These are phyloP conservation scores for Merodon equestris DNA, from an alignment of 2,888 invertebrate genomes.

Conservation along the genomic window DNA sequence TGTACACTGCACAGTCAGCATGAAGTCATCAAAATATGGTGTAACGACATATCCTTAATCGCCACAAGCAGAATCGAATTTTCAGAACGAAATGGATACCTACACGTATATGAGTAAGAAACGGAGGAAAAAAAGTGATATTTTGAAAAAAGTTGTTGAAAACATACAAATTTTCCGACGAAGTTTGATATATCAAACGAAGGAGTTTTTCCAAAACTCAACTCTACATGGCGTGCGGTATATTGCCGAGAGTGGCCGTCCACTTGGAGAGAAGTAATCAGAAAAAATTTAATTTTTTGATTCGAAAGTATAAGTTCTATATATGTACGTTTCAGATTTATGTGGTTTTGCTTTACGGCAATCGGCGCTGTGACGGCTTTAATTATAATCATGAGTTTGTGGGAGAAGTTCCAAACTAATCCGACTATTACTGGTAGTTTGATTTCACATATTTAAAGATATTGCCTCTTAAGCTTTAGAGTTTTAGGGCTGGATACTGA, in stretches of 20 bases:
- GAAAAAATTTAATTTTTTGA: neutral
- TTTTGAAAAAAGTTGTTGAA: slow-evolving; percentile 53
- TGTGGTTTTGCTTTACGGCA: slow-evolving; percentile 89
- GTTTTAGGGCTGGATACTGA: slow-evolving; percentile 86
- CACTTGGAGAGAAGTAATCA: slow-evolving; percentile 87
- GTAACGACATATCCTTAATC: too few relatives aligned
- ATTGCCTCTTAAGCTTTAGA: neutral
- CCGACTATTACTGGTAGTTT: slow-evolving; percentile 86
- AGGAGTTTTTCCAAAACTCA: slow-evolving; percentile 87
- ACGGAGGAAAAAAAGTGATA: neutral
- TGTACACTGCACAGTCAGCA: too few relatives aligned
- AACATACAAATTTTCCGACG: slow-evolving; percentile 79
- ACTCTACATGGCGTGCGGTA: slow-evolving; percentile 89
- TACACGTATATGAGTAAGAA: neutral
- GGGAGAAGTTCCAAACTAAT: slow-evolving; percentile 91
- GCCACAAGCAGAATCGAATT: too few relatives aligned
- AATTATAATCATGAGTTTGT: slow-evolving; percentile 87
- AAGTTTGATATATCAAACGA: slow-evolving; percentile 85
- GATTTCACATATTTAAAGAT: neutral
- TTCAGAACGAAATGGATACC: too few relatives aligned
- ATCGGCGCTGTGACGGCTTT: slow-evolving; percentile 85
- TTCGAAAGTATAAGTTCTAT: neutral
- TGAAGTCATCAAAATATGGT: too few relatives aligned
- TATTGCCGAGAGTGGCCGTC: slow-evolving; percentile 86
- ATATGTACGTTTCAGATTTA: slow-evolving; percentile 81